Evolutionary conservation across 2,797 vertebrate species (phyloP).

Genomic region (Chromobotia macracanthus): DNA sequence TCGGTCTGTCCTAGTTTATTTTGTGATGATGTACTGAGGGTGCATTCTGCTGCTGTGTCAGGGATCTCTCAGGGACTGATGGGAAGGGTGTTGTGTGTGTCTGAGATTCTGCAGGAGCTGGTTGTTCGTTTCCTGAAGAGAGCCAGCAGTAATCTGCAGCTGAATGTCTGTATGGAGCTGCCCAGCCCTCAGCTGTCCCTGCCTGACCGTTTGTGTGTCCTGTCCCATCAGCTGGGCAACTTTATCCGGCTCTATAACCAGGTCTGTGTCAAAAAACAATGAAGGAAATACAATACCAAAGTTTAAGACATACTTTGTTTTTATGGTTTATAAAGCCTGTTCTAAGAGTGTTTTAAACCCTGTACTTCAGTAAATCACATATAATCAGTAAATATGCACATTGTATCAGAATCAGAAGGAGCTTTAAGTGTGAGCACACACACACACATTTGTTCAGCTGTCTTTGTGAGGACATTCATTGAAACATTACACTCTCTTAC

Average conservation of each 20-base stretch:
- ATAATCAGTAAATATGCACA: too few species aligned
- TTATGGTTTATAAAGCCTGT: too few species aligned
- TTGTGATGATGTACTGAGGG: too few species aligned
- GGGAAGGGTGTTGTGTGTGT: constrained; percentile 18
- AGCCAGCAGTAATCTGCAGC: constrained; percentile 88
- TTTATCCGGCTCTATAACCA: constrained; percentile 90
- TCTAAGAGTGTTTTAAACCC: too few species aligned
- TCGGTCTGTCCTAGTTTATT: too few species aligned
- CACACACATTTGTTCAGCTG: too few species aligned
- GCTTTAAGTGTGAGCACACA: too few species aligned
- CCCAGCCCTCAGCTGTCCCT: constrained; percentile 82
- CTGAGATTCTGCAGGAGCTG: constrained; percentile 81
- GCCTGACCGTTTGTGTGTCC: constrained; percentile 82
- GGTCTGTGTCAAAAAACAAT: constrained; percentile 67
- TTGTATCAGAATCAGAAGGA: too few species aligned
- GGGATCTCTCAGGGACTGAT: background rate
- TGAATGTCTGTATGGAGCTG: constrained; percentile 82
- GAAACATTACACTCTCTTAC: too few species aligned
- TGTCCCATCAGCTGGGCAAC: constrained; percentile 88
- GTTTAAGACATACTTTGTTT: too few species aligned
- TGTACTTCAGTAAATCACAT: too few species aligned
- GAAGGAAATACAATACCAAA: background rate
- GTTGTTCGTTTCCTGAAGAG: constrained; percentile 90
- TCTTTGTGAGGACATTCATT: too few species aligned
- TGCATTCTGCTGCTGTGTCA: background rate